These are phyloP conservation scores for Dione juno DNA, from an alignment of 2,888 invertebrate species.

Conservation along the genomic window DNA sequence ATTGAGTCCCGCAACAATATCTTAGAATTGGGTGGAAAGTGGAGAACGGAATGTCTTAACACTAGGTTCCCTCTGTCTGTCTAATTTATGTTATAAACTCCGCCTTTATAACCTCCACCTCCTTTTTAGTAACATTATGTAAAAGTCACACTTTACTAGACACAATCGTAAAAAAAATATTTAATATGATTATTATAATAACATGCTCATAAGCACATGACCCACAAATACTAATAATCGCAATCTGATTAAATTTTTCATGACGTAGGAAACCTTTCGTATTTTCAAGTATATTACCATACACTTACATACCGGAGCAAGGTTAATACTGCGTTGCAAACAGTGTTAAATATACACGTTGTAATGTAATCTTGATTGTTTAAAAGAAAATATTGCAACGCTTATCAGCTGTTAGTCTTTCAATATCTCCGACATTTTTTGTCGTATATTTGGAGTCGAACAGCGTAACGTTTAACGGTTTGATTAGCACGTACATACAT, in stretches of 20 bases:
- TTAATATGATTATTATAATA: background rate
- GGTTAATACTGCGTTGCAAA: slow-evolving; percentile 54
- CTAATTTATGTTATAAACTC: background rate
- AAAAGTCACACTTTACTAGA: background rate
- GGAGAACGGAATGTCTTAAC: too few relatives aligned
- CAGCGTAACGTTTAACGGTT: slow-evolving; percentile 26
- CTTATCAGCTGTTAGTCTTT: slow-evolving; percentile 28
- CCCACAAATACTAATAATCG: slow-evolving; percentile 24
- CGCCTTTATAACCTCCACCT: background rate
- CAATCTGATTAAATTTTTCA: slow-evolving; percentile 37
- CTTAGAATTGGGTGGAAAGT: too few relatives aligned
- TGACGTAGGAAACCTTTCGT: slow-evolving; percentile 43
- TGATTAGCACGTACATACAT: slow-evolving; percentile 5
- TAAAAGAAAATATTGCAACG: slow-evolving; percentile 28
- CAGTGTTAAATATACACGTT: slow-evolving; percentile 48
- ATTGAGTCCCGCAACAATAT: too few relatives aligned
- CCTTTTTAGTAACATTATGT: background rate
- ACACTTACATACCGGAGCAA: slow-evolving; percentile 52
- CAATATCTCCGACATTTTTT: slow-evolving; percentile 30
- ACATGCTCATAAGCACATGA: background rate
- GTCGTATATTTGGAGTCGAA: slow-evolving; percentile 29
- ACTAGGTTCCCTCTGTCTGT: too few relatives aligned
- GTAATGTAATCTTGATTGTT: slow-evolving; percentile 36
- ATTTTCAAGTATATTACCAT: slow-evolving; percentile 48
- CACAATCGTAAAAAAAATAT: background rate